phyloP scores from a whole-genome alignment of 2,888 invertebrate species.

The Philonicus albiceps region DNA sequence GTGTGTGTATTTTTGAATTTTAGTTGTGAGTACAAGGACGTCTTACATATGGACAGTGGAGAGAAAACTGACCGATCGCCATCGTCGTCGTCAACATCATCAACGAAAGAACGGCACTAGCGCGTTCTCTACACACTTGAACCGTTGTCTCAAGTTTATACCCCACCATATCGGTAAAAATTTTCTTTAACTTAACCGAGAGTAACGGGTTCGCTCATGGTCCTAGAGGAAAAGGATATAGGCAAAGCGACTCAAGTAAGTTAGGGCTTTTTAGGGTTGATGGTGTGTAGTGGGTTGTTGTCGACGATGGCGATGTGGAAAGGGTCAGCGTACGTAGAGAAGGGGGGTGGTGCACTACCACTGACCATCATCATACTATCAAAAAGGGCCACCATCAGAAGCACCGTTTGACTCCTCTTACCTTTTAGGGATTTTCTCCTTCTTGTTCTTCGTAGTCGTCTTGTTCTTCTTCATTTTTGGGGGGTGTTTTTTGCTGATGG shows the following conservation, averaged over 20 bases:
- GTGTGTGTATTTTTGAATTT: slow-evolving; percentile 11
- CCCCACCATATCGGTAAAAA: slow-evolving; percentile 46
- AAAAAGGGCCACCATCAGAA: not conserved
- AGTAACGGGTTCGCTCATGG: not conserved
- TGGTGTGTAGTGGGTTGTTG: not conserved
- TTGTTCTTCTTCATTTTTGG: slow-evolving; percentile 29
- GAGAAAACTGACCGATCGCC: slow-evolving; percentile 49
- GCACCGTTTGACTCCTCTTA: slow-evolving; percentile 33
- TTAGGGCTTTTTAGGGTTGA: slow-evolving; percentile 1
- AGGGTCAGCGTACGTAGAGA: not conserved
- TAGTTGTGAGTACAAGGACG: not conserved
- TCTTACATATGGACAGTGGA: slow-evolving; percentile 42
- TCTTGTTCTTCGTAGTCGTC: slow-evolving; percentile 30
- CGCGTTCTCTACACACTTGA: slow-evolving; percentile 13
- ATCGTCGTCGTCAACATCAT: slow-evolving; percentile 1
- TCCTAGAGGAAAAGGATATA: slow-evolving; percentile 15
- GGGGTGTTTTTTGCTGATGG: slow-evolving; percentile 38
- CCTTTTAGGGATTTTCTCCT: slow-evolving; percentile 36
- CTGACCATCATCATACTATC: slow-evolving; percentile 35
- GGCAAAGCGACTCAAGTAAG: slow-evolving; percentile 34
- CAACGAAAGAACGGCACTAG: not conserved
- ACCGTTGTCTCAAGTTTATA: slow-evolving; percentile 47
- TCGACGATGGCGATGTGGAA: slow-evolving; percentile 28
- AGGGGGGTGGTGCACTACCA: not conserved
- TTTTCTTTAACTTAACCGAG: slow-evolving; percentile 45